Evolutionary conservation across 2,797 vertebrate species (phyloP).

Genomic region (Peromyscus eremicus): DNA sequence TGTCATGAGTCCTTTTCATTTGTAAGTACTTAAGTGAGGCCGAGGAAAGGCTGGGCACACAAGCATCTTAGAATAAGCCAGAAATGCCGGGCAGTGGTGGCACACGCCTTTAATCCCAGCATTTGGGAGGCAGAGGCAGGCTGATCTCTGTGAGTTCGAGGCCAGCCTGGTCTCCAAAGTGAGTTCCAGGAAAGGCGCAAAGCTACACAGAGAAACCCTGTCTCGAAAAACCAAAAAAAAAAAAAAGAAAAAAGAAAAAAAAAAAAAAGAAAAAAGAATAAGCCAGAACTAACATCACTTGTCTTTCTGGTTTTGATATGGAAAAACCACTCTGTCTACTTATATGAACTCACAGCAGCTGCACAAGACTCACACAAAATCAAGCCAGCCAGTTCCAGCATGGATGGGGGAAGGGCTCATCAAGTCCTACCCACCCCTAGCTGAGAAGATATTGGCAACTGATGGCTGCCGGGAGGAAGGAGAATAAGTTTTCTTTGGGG

Average conservation of each 20-base stretch:
- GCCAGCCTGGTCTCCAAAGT: no score
- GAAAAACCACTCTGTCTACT: not conserved
- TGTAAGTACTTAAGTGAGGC: not conserved
- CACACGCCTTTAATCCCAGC: no score
- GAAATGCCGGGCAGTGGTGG: no score
- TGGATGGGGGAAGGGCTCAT: not conserved
- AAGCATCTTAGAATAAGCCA: not conserved
- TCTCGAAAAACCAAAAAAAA: no score
- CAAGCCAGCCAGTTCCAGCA: not conserved
- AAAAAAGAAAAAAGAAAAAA: no score
- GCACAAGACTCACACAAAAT: not conserved
- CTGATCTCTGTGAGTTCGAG: no score
- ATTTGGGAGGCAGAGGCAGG: no score
- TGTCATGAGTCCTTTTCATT: not conserved
- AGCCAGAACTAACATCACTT: not conserved
- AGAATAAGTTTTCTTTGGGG: not conserved
- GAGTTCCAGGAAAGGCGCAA: no score
- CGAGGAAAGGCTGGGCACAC: not conserved
- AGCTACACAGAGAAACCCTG: no score
- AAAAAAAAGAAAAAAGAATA: no score
- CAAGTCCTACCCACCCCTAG: not conserved
- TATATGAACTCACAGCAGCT: not conserved
- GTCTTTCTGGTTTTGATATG: constrained; percentile 40
- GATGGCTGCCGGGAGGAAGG: not conserved
- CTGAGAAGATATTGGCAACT: not conserved